Evolutionary conservation across 2,113 vertebrate genomes (phyloP), one percentile per base, ranked within the genome.

Genomic region (Sterrhoptilus dennistouni): DNA sequence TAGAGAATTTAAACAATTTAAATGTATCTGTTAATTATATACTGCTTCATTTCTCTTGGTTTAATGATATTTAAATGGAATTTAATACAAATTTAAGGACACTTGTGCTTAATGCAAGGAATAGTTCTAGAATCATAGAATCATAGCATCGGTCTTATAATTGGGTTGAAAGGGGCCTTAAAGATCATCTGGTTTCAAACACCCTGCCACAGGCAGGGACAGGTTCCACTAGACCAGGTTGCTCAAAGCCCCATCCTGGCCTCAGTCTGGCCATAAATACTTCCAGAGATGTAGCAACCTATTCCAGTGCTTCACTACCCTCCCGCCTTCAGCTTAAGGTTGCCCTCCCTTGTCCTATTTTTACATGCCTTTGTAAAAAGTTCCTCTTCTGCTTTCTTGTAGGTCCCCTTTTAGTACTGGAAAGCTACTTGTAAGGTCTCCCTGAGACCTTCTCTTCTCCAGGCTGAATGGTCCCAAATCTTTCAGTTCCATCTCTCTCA

Each of bases 51-150:
- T 97, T 59, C 49, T 93, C 87, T 85, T 83, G 54, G 40, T 96
- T 95, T 92, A 70, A 90, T 91, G 80, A n/a, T 85, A 93, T 92
- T 97, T 93, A 97, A 93, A 94, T 89, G 50, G 86, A 93, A 96
- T 96, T 97, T 91, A 96, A 95, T 96, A 92, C 54, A 91, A 92
- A 87, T 95, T 78, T 94, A 88, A 92, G 66, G 88, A 63, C n/a
- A 69, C 27, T 38, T 84, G 21, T 79, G 45, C 47, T 93, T 68
- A 95, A 71, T 91, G 36, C 47, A 90, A 95, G 66, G 35, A 91
- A 83, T 90, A 25, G 20, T 53, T 66, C 19, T 60, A 66, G 36
- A 52, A 66, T 59, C 52, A 25, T 42, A 33, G 57, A 27, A 27
- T 65, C 9, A 13, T n/a, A 44, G 4, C 23, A n/a, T 45, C 33